These are phyloP conservation scores for Bolinopsis microptera DNA, from an alignment of 37 sponge, comb jelly and placozoan species.

Conservation along the genomic window DNA sequence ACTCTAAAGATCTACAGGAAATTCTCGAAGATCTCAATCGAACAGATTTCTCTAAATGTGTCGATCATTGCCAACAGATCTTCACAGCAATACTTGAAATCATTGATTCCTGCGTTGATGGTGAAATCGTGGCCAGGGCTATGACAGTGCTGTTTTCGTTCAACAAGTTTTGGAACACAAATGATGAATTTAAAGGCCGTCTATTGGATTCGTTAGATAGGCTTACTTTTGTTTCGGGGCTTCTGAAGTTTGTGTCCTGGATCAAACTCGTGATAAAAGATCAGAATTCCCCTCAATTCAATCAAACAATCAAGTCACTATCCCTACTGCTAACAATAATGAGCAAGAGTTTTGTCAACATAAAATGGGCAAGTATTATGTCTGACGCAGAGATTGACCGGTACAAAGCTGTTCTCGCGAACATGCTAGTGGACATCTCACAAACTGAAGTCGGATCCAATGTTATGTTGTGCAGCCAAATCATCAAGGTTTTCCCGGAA, in stretches of 20 bases:
- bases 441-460: neutral
- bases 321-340: slow-evolving; percentile 28
- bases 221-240: neutral
- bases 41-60: slow-evolving; percentile 7
- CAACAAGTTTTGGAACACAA: slow-evolving; percentile 38
- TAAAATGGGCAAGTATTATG: neutral
- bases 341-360: slow-evolving; percentile 47
- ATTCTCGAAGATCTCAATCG: neutral
- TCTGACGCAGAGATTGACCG: neutral
- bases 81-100: slow-evolving; percentile 29
- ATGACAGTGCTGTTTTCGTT: slow-evolving; percentile 24
- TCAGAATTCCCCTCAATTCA: slow-evolving; percentile 6
- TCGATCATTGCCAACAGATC: slow-evolving; percentile 15
- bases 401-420: slow-evolving; percentile 23
- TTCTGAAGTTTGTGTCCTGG: slow-evolving; percentile 48
- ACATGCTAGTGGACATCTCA: slow-evolving; percentile 1
- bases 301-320: neutral
- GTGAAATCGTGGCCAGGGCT: neutral
- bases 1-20: neutral
- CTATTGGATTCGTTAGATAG: neutral
- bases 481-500: slow-evolving; percentile 40
- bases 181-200: neutral
- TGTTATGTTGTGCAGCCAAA: slow-evolving; percentile 25
- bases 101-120: slow-evolving; percentile 28
- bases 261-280: neutral